Evolutionary conservation across 2,113 vertebrate species (phyloP).

Genomic region (Gambusia holbrooki): DNA sequence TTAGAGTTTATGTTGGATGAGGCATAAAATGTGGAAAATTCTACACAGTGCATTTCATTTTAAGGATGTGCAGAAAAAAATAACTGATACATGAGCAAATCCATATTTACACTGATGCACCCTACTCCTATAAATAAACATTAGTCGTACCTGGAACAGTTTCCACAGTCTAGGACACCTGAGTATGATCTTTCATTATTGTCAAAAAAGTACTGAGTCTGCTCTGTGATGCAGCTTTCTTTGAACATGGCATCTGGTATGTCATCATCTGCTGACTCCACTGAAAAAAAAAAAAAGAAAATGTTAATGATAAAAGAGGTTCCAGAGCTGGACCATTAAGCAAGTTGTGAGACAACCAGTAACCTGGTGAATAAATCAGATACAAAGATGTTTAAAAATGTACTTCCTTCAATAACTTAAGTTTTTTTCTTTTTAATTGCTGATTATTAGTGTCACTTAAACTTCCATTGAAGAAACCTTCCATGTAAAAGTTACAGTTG

Average conservation of each 20-base stretch:
- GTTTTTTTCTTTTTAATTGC: no score
- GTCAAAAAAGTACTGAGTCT: constrained; percentile 98
- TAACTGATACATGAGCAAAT: constrained; percentile 45
- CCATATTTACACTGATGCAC: constrained; percentile 32
- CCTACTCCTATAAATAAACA: constrained; percentile 15
- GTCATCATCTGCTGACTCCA: constrained; percentile 90
- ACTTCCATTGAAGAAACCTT: no score
- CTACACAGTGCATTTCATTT: constrained; percentile 24
- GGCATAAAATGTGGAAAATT: constrained; percentile 24
- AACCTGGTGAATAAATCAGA: neutral
- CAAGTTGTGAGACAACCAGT: neutral
- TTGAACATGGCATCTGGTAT: constrained; percentile 87
- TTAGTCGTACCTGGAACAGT: constrained; percentile 93
- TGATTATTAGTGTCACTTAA: no score
- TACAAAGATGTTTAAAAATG: no score
- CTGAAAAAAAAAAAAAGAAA: constrained; percentile 70
- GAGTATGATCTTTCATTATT: constrained; percentile 90
- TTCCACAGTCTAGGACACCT: constrained; percentile 93
- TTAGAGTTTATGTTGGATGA: constrained; percentile 39
- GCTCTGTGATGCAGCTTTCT: constrained; percentile 98
- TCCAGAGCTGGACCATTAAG: constrained; percentile 13
- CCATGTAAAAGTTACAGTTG: no score
- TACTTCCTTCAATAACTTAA: no score
- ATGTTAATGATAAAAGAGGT: neutral
- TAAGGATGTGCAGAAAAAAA: constrained; percentile 20